These are phyloP conservation scores for Natator depressus DNA, from an alignment of 2,113 vertebrate genomes.

Conservation along the genomic window DNA sequence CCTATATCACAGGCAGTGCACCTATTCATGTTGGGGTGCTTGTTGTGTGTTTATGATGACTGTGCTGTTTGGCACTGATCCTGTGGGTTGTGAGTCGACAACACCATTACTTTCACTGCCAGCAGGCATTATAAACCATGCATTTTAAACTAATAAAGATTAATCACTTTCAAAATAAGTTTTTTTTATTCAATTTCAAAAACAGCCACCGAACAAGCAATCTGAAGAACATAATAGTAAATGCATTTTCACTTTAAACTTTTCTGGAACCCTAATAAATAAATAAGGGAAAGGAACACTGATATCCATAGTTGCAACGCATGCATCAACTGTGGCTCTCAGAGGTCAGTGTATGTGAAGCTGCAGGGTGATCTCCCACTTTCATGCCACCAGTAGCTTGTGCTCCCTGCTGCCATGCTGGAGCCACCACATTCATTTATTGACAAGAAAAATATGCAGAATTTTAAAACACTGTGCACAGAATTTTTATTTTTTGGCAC, in stretches of 20 bases:
- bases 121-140: not conserved
- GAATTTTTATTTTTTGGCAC: too few relatives aligned
- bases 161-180: not conserved
- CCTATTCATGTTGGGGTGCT: not conserved
- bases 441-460: too few relatives aligned
- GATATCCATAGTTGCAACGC: not conserved
- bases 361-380: too few relatives aligned
- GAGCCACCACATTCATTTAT: too few relatives aligned
- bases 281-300: not conserved
- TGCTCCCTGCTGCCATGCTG: too few relatives aligned
- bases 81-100: not conserved
- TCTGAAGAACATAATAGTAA: not conserved
- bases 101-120: not conserved
- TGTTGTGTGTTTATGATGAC: not conserved
- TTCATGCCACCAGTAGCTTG: too few relatives aligned
- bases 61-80: not conserved
- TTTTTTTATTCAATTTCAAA: not conserved
- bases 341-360: not conserved
- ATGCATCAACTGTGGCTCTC: not conserved
- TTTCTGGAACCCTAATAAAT: not conserved
- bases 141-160: not conserved
- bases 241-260: not conserved
- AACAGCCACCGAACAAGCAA: not conserved
- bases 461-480: too few relatives aligned
- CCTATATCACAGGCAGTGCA: not conserved